Conservation (phyloP, 1,140 invertebrate species). For the Aphelinus certus region DNA sequence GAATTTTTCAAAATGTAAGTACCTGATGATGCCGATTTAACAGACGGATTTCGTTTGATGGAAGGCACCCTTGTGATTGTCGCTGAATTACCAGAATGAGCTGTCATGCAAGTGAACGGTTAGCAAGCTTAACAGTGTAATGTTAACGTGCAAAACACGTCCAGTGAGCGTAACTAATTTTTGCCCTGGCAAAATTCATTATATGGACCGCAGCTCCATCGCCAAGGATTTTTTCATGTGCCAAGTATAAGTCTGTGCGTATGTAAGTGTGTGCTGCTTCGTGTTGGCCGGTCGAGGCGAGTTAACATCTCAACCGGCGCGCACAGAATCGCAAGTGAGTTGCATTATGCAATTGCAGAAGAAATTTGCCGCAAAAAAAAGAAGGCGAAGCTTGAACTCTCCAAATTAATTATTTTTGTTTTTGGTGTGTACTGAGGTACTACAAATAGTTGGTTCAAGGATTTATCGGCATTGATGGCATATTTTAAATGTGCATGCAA, state of each 20-base stretch:
- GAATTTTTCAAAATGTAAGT: neutral
- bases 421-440: too few species aligned
- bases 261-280: neutral
- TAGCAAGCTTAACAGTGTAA: constrained; percentile 37
- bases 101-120: constrained; percentile 59
- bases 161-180: too few species aligned
- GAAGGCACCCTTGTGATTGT: constrained; percentile 47
- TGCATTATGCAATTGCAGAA: constrained; percentile 12
- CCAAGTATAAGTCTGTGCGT: neutral
- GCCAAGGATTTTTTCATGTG: too few species aligned
- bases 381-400: too few species aligned
- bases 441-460: too few species aligned
- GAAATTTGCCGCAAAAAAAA: neutral
- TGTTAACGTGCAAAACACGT: constrained; percentile 1
- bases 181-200: too few species aligned
- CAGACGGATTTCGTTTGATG: constrained; percentile 54
- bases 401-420: too few species aligned
- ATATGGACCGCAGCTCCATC: too few species aligned
- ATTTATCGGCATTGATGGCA: too few species aligned
- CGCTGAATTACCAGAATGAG: constrained; percentile 50
- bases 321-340: neutral
- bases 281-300: neutral
- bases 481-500: too few species aligned
- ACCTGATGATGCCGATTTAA: constrained; percentile 46
- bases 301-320: neutral